Conservation (phyloP, 1,140 invertebrate species). For the Aethina tumida region DNA sequence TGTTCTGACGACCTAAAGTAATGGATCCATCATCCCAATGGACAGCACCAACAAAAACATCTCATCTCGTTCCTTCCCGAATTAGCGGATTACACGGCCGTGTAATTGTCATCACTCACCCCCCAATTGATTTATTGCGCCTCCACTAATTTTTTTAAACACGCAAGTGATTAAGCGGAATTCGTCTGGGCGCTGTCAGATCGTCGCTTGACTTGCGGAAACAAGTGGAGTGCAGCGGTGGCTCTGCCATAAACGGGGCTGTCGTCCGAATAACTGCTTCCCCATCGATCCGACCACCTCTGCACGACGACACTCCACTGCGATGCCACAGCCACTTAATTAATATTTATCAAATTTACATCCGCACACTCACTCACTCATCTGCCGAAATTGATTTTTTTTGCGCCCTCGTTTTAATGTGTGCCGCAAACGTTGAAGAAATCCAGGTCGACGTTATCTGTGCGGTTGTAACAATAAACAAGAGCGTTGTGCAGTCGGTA, state of each 20-base stretch:
- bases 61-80: constrained; percentile 21
- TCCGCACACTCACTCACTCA: no score
- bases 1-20: constrained; percentile 33
- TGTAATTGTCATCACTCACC: constrained; percentile 28
- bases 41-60: constrained; percentile 32
- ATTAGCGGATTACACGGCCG: constrained; percentile 27
- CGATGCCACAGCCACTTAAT: constrained; percentile 11
- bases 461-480: no score
- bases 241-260: constrained; percentile 21
- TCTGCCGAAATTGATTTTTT: no score
- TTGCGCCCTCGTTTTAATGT: no score
- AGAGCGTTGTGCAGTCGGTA: no score
- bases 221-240: no score
- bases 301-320: constrained; percentile 7
- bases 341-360: constrained; percentile 15
- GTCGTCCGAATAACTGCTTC: constrained; percentile 33
- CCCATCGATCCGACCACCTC: constrained; percentile 27
- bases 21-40: constrained; percentile 37
- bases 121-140: constrained; percentile 23
- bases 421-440: no score
- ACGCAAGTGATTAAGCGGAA: neutral
- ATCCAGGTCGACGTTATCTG: no score
- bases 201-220: neutral
- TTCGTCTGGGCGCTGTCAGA: neutral
- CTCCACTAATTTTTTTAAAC: neutral